Base-by-base conservation (phyloP, 2,113 vertebrate species). In the Dasyornis broadbenti region DNA sequence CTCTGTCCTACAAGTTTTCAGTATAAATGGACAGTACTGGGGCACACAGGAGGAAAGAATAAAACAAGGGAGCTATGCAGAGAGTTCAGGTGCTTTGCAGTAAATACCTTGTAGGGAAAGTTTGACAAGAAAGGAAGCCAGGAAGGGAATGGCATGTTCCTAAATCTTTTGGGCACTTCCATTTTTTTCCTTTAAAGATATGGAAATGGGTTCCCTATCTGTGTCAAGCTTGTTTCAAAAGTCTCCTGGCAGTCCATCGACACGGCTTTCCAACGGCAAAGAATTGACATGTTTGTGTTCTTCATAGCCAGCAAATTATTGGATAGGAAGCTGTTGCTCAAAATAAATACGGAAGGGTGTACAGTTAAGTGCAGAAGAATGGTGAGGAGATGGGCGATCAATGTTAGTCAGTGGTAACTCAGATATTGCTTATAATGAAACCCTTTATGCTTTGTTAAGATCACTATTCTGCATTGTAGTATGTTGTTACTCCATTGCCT, bases 1-100 rank as follows among this genome's bases (percentile, higher is more conserved):
- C 30, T 4, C 59, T 2, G 16, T 70, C 63, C 59, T 44, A 45
- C 1, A 3, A 45, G 39, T 13, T 1, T 66, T 14, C 0, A 5
- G 17, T 15, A 28, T 15, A 49, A 72, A 52, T 0, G 4, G 31
- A 12, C 42, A 20, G 31, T 20, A 40, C n/a, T 13, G 35, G 33
- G 14, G 35, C 31, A 27, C 0, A 2, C 5, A 14, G 30, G 33
- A 61, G 33, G 21, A 39, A 84, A 66, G 45, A 37, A 28, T 37
- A 30, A 49, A 86, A 54, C 8, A 59, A 44, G 40, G 20, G 22
- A 78, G 23, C 11, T 4, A 15, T 7, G 68, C 50, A 57, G 64
- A 57, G 44, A 22, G 42, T 35, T 78, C 1, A 3, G 39, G 28
- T 31, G 10, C 35, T 61, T 49, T 33, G 37, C 27, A 21, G 26